phyloP scores from a whole-genome alignment of 2,113 vertebrate genomes.

The Hydropotes inermis region DNA sequence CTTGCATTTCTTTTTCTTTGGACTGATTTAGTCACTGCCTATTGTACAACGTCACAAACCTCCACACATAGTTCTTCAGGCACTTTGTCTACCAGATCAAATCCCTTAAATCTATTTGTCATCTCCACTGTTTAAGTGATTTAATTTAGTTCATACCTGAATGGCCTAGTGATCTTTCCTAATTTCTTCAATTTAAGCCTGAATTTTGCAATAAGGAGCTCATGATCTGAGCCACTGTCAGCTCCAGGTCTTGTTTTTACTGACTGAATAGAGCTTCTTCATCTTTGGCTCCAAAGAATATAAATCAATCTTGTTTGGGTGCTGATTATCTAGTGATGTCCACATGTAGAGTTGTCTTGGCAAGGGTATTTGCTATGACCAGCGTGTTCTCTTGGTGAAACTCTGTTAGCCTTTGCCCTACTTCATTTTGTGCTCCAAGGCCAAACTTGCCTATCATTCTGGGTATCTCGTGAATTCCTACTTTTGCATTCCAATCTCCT shows the following conservation, averaged over 20 bases:
- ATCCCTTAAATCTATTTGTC: background rate
- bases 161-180: background rate
- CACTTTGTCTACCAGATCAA: background rate
- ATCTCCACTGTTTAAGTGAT: background rate
- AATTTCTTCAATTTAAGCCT: background rate
- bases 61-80: background rate
- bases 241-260: background rate
- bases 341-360: background rate
- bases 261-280: background rate
- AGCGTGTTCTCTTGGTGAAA: background rate
- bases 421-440: background rate
- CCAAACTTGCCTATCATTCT: background rate
- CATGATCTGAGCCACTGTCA: background rate
- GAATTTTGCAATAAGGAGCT: background rate
- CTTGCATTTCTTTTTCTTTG: background rate
- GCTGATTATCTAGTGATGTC: background rate
- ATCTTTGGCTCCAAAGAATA: background rate
- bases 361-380: background rate
- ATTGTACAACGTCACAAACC: background rate
- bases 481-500: background rate
- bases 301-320: background rate
- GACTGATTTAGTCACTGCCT: background rate
- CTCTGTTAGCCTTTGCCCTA: background rate
- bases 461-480: background rate
- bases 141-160: background rate